Evolutionary conservation across 1,140 invertebrate species (phyloP).

Genomic region (Schlechtendalia chinensis): DNA sequence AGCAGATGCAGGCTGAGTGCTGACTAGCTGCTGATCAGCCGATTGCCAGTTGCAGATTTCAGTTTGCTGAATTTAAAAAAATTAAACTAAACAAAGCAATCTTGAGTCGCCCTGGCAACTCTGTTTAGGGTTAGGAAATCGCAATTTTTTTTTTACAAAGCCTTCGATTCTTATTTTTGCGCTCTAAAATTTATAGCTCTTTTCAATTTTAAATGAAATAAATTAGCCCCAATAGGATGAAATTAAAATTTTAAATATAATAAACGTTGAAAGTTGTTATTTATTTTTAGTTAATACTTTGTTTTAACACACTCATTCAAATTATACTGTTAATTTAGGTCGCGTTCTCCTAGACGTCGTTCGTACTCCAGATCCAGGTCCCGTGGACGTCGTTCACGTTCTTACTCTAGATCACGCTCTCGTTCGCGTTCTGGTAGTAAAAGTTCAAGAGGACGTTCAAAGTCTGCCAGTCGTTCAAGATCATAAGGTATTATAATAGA

Average conservation of each 20-base stretch:
- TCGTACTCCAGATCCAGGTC: constrained; percentile 47
- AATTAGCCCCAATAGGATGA: background rate
- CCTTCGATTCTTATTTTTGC: background rate
- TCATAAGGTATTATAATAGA: constrained; percentile 29
- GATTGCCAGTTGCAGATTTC: constrained; percentile 49
- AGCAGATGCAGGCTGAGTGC: constrained; percentile 47
- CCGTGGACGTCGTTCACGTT: constrained; percentile 52
- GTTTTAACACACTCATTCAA: background rate
- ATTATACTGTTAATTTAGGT: constrained; percentile 55
- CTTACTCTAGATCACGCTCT: constrained; percentile 61
- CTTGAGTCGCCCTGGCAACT: constrained; percentile 45
- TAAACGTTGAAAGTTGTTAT: constrained; percentile 1
- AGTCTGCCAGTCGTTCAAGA: constrained; percentile 42
- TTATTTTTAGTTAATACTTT: background rate
- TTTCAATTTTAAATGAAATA: constrained; percentile 2
- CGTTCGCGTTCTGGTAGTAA: constrained; percentile 55
- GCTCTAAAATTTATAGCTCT: background rate
- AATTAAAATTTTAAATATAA: constrained; percentile 5
- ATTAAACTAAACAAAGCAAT: constrained; percentile 41
- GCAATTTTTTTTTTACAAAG: constrained; percentile 13
- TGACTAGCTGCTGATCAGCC: constrained; percentile 48
- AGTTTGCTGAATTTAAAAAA: constrained; percentile 42
- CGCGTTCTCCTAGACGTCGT: constrained; percentile 54
- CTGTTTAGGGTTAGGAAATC: constrained; percentile 46
- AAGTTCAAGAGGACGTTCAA: constrained; percentile 47